phyloP scores from a whole-genome alignment of 2,888 invertebrate genomes.

The Caenorhabditis imperialis region DNA sequence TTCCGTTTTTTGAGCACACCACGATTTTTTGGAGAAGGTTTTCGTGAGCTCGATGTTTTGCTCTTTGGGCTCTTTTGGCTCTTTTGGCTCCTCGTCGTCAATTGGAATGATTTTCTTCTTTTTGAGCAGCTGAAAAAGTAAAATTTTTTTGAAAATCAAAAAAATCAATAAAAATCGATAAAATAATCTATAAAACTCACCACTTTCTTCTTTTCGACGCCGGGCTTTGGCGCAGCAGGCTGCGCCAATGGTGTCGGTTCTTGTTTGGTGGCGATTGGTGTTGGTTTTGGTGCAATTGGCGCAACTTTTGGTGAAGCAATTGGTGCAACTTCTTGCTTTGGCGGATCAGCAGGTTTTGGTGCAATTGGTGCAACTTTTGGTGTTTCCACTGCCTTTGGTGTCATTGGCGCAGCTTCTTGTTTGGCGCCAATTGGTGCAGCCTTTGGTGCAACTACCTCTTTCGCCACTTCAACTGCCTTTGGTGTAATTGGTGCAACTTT shows the following conservation, averaged over 20 bases:
- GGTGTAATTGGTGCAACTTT: neutral
- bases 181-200: conserved; percentile 3
- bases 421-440: neutral
- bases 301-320: conserved; percentile 1
- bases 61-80: conserved; percentile 34
- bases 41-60: conserved; percentile 30
- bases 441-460: neutral
- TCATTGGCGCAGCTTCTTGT: neutral
- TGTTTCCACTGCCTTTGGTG: conserved; percentile 2
- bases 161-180: neutral
- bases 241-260: neutral
- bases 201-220: conserved; percentile 36
- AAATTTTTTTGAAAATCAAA: neutral
- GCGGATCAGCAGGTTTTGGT: neutral
- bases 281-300: too few relatives aligned
- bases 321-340: neutral
- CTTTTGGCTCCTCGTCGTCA: conserved; percentile 24
- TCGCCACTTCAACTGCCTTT: neutral
- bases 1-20: conserved; percentile 29
- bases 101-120: conserved; percentile 33
- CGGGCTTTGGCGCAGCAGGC: conserved; percentile 11
- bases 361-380: conserved; percentile 4
- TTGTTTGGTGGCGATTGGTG: too few relatives aligned
- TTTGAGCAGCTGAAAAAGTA: conserved; percentile 29
- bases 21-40: conserved; percentile 26